Base-by-base conservation (phyloP, 2,113 vertebrate species). In the Sphaerodactylus townsendi region DNA sequence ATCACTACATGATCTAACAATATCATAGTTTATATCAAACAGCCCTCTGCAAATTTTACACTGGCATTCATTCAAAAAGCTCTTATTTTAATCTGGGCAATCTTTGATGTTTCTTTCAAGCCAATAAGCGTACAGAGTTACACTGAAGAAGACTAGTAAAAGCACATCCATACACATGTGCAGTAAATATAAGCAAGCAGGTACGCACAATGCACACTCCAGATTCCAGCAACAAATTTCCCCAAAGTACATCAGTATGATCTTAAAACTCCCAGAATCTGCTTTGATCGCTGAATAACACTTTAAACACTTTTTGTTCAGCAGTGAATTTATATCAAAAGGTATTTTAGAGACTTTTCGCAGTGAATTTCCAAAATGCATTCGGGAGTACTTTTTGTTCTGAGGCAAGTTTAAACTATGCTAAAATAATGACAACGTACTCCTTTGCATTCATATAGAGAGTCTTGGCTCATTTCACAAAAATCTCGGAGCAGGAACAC, bases 391-490 rank as follows among this genome's bases (percentile, higher is more conserved):
- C 15, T 37, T 68, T 2, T 68, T 2, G 11, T 66, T 90, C 82
- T 56, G 53, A 8, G 33, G 37, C 1, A 23, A 33, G 17, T n/a
- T 82, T 85, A 35, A 66, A 44, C 41, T 80, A 85, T 83, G 44
- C 68, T 1, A 74, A 79, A 86, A 6, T 83, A 77, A 73, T 0
- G 37, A 1, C 1, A 66, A 44, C 41, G 30, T 41, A 23, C 56
- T 86, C 48, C 33, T 84, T 79, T 71, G n/a, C 30, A 62, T 81
- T 68, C 59, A 50, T 0, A 2, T 35, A 48, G 35, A 28, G 46
- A 69, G 23, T 68, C 2, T 72, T 25, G 66, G 85, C 56, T 10
- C 70, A 30, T 48, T 3, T 0, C 0, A n/a, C 46, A 81, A 69
- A 81, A 69, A 3, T 53, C 28, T 11, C 23, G 74, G 48, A 11